Evolutionary conservation across 1,140 invertebrate species (phyloP), one percentile per base, ranked within the genome.

Genomic region (Drosophila cardini): DNA sequence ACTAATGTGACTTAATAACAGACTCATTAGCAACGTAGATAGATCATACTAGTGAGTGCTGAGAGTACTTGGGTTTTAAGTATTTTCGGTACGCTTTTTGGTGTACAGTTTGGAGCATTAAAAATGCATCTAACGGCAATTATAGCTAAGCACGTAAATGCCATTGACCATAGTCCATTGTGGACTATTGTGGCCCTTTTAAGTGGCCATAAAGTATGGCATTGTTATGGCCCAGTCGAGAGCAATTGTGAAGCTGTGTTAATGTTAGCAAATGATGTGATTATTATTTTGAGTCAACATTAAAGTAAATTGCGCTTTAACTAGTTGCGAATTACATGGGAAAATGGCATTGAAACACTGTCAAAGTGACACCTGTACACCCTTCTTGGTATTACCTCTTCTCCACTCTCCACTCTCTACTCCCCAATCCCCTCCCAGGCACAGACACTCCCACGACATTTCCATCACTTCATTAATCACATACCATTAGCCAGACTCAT

Each of bases 401-500:
- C 21, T 5, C 21, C 21, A 21, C 5, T 26, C 21, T 5, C 21
- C 21, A 26, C 21, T 26, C 21, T 4, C 21, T 5, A 26, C 21
- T 26, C 21, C 21, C n/a, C n/a, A n/a, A n/a, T 26, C 21, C 4
- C 1, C 21, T 46, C 26, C 45, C 16, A 48, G 43, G 9, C 8
- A 7, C 34, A 42, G 45, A 42, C 32, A 36, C 52, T 26, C 38
- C 36, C 36, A 45, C 26, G 63, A 11, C 30, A 65, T 40, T 61
- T 61, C 42, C 11, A 67, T 77, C 71, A 67, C 32, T 73, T 78
- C 82, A 80, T 84, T 80, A 85, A 84, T 78, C 80, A 84, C 76
- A 76, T 79, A 70, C 79, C 79, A 84, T 84, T 84, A 84, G 72
- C 38, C 71, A 46, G 38, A 21, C 21, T 50, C 60, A 45, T 45